Evolutionary conservation across 2,888 invertebrate species (phyloP).

Genomic region (Andrena praecox): DNA sequence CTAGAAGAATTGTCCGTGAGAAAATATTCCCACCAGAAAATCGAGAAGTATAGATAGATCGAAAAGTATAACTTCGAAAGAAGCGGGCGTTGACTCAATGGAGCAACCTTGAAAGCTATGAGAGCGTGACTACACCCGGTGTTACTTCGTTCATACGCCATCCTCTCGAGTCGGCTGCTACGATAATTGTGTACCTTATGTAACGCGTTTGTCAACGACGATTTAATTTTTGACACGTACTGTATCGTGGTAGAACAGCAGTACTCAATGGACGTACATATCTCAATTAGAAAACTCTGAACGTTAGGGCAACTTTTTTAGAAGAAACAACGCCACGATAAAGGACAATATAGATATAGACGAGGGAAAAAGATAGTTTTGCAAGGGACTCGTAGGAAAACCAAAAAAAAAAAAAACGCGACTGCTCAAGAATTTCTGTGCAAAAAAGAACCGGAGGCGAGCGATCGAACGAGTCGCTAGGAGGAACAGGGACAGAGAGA

Average conservation of each 20-base stretch:
- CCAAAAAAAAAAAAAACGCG: not conserved
- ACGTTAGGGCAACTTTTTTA: not conserved
- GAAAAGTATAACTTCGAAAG: conserved; percentile 44
- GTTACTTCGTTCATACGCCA: conserved; percentile 16
- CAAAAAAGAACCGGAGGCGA: not conserved
- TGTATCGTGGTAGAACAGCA: not conserved
- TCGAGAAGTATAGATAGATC: conserved; percentile 36
- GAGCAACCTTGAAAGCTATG: conserved; percentile 81
- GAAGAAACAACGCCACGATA: not conserved
- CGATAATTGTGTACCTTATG: conserved; percentile 31
- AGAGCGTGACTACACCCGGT: conserved; percentile 75
- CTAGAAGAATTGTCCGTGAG: not conserved
- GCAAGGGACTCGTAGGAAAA: not conserved
- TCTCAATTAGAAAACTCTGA: not conserved
- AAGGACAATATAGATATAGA: not conserved
- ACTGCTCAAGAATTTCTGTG: conserved; percentile 15
- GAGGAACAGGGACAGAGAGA: conserved; percentile 16
- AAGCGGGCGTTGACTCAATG: conserved; percentile 81
- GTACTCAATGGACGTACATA: not conserved
- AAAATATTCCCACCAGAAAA: conserved; percentile 9
- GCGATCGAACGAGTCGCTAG: not conserved
- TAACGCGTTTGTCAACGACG: conserved; percentile 9
- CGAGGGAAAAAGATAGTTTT: not conserved
- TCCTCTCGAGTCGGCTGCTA: not conserved
- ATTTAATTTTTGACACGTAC: not conserved